phyloP scores from a whole-genome alignment of 1,140 invertebrate species.

The Leptinotarsa defecta region DNA sequence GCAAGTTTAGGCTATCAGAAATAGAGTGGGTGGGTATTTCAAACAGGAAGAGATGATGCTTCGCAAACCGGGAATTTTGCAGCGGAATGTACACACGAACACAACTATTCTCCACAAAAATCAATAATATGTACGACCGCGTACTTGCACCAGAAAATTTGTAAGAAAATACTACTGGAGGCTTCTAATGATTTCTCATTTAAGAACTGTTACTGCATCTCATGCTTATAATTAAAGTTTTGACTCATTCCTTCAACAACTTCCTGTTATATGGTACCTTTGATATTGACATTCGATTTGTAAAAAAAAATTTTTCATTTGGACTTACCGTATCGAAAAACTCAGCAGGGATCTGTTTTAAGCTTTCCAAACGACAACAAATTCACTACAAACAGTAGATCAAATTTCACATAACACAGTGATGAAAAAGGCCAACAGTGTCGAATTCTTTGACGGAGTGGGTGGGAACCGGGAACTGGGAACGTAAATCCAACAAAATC shows the following conservation, averaged over 20 bases:
- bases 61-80: conserved; percentile 6
- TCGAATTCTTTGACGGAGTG: background rate
- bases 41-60: conserved; percentile 5
- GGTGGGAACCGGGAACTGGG: background rate
- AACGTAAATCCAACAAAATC: background rate
- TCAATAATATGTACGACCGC: conserved; percentile 21
- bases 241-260: background rate
- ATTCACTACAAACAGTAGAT: background rate
- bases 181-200: background rate
- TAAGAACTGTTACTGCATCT: background rate
- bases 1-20: background rate
- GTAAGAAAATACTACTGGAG: background rate
- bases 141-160: conserved; percentile 12
- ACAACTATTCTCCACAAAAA: conserved; percentile 17
- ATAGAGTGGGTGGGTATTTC: background rate
- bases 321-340: background rate
- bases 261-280: background rate
- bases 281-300: background rate
- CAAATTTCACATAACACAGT: conserved; percentile 4
- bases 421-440: background rate
- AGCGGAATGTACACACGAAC: background rate
- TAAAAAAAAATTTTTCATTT: background rate
- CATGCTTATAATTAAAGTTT: background rate
- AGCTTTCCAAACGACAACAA: background rate
- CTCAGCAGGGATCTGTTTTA: background rate